Evolutionary conservation across 2,113 vertebrate species (phyloP).

Genomic region (Sylvietta virens): DNA sequence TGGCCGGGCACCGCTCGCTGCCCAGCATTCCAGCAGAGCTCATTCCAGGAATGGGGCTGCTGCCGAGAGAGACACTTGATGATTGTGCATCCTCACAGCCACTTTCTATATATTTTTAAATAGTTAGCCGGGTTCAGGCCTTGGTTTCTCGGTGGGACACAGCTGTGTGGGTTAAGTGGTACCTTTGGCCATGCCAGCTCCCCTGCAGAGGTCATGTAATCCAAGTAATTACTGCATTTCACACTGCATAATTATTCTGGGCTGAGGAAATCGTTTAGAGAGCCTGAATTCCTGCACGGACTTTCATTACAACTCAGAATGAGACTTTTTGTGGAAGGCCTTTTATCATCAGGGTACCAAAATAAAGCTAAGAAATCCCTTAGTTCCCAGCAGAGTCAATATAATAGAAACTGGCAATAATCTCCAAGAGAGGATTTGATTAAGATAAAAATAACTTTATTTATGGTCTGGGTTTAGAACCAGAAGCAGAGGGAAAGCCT

Average conservation of each 20-base stretch:
- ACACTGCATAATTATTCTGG: not conserved
- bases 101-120: not conserved
- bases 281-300: not conserved
- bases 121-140: not conserved
- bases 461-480: not conserved
- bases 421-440: not conserved
- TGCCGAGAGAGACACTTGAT: not conserved
- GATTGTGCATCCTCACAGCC: not conserved
- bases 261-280: not conserved
- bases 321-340: not conserved
- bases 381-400: not conserved
- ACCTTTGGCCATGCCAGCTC: not conserved
- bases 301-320: not conserved
- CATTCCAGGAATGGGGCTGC: not conserved
- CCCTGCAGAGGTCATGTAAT: not conserved
- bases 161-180: not conserved
- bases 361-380: not conserved
- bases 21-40: not conserved
- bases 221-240: conserved; percentile 31
- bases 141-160: not conserved
- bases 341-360: not conserved
- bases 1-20: not conserved
- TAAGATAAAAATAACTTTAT: not conserved
- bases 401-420: not conserved
- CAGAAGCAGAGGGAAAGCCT: not conserved